Conservation (phyloP, 2,113 vertebrate species). For the Crotalus viridis region DNA sequence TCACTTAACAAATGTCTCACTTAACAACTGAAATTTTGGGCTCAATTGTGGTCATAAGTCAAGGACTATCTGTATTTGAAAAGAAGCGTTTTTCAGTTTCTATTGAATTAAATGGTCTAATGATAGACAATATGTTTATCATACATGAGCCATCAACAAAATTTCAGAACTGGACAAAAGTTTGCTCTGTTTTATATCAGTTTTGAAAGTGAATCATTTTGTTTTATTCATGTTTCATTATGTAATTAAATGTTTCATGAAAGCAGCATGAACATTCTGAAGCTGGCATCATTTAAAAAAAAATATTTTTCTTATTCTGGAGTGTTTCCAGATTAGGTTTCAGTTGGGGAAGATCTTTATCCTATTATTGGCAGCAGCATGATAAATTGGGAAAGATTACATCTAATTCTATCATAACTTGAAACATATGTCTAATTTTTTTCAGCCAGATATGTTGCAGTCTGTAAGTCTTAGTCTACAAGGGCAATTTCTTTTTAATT, state of each 20-base stretch:
- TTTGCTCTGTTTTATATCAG: conserved; percentile 2
- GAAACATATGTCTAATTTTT: background rate
- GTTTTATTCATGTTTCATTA: conserved; percentile 23
- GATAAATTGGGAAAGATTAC: background rate
- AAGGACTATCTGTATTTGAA: background rate
- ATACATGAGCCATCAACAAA: conserved; percentile 5
- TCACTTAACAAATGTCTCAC: no score
- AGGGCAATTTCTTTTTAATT: background rate
- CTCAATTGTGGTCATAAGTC: no score
- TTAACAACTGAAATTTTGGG: no score
- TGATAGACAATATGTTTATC: background rate
- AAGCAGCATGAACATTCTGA: conserved; percentile 39
- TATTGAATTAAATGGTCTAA: background rate
- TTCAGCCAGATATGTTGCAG: background rate
- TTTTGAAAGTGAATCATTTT: conserved; percentile 14
- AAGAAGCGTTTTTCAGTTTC: background rate
- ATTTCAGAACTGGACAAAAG: background rate
- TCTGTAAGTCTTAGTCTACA: background rate
- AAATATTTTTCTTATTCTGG: background rate
- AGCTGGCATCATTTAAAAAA: background rate
- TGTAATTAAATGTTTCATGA: conserved; percentile 29
- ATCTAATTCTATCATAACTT: background rate
- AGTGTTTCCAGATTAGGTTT: background rate
- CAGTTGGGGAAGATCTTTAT: background rate
- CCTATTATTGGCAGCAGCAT: background rate